Base-by-base conservation (phyloP, 2,113 vertebrate genomes). In the Istiophorus platypterus region DNA sequence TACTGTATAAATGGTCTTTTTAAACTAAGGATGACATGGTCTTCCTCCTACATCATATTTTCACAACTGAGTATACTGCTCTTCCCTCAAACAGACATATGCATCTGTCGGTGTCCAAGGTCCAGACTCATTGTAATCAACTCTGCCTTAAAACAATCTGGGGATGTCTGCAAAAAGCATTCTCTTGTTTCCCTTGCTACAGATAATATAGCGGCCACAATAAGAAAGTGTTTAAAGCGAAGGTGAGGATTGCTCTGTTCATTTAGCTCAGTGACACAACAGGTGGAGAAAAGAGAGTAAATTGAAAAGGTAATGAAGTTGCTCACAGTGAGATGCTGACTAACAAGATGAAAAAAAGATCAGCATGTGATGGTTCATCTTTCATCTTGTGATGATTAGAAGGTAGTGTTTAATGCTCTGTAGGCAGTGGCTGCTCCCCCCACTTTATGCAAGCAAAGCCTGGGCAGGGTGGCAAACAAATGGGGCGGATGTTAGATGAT, bases 371-470 rank as follows among this genome's bases (percentile, higher is more conserved):
- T 17, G 75, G 51, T 85, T 92, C 84, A 85, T 88, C 81, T 74
- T 80, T 93, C 89, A 88, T 83, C 72, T 14, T 3, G 67, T 14
- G 71, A 62, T 84, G 89, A 85, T 93, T 84, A 90, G 72, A 74
- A 82, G 66, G 42, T 76, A 51, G 45, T n/a, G 29, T 77, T 56
- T 24, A 64, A 39, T 10, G 5, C 69, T 67, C 49, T 45, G 41
- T 63, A 61, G 65, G 62, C 58, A 18, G 18, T 7, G 5, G 20
- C 42, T 27, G 39, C 63, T 65, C 54, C 29, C 5, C 2, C 3
- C 11, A 0, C 26, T 78, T 47, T 39, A 57, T 68, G 51, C 45
- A 77, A 52, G 57, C 22, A 45, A 27, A 39, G 52, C 41, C 49
- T 10, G 3, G 47, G 62, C 58, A 26, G 49, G 26, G 58, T 45